These are phyloP conservation scores for Nephrotoma appendiculata DNA, from an alignment of 2,888 invertebrate species.

Conservation along the genomic window DNA sequence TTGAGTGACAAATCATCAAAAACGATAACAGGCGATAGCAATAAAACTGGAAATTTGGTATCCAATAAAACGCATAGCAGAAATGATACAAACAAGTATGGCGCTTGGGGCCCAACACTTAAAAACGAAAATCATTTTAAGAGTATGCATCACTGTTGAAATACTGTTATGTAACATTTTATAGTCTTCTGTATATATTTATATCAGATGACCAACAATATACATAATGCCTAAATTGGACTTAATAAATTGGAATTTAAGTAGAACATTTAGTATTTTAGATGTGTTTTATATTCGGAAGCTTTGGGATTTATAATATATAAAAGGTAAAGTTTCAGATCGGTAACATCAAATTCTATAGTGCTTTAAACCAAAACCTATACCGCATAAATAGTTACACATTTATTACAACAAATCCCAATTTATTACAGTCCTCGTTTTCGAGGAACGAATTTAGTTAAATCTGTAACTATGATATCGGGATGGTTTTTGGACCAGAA, in stretches of 20 bases:
- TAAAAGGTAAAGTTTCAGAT: background rate
- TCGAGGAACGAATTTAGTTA: too few species aligned
- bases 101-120: slow-evolving; percentile 57
- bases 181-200: background rate
- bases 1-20: background rate
- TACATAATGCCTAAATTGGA: background rate
- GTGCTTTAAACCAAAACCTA: too few species aligned
- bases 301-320: background rate
- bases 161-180: background rate
- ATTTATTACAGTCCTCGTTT: too few species aligned
- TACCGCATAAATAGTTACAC: too few species aligned
- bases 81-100: slow-evolving; percentile 38
- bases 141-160: slow-evolving; percentile 52
- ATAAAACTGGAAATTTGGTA: background rate
- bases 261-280: background rate
- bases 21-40: background rate
- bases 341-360: too few species aligned
- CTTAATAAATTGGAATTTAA: background rate
- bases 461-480: too few species aligned
- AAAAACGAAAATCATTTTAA: slow-evolving; percentile 60
- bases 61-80: slow-evolving; percentile 1
- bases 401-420: too few species aligned
- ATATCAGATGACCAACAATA: background rate
- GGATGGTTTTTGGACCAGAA: too few species aligned
- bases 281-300: background rate